Base-by-base conservation (phyloP, 1,140 invertebrate species). In the Subanguina moxae region DNA sequence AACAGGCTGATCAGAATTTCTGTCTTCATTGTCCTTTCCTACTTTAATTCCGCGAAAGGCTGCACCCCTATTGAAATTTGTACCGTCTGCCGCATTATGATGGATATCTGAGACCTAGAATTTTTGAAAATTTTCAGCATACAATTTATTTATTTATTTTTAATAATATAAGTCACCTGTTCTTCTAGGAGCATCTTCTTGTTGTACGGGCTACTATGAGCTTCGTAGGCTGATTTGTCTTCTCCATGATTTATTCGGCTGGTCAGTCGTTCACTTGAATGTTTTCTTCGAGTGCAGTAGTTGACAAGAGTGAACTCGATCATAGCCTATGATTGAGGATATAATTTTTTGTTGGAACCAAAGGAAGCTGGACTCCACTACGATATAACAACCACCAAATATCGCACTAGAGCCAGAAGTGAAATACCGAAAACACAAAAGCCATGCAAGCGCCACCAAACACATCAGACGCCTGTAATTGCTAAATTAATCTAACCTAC, bases 381-480 rank as follows among this genome's bases (percentile, higher is more conserved):
- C n/a, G n/a, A n/a, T n/a, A n/a, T n/a, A n/a, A n/a, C n/a, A n/a
- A n/a, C n/a, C n/a, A n/a, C n/a, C n/a, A n/a, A n/a, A n/a, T n/a
- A n/a, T n/a, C n/a, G n/a, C n/a, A n/a, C n/a, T n/a, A n/a, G n/a
- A n/a, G n/a, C 32, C 32, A 38, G 11, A 38, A 38, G 3, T 38
- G 11, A 38, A 38, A 5, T 38, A 75, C 76, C 15, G 73, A 68
- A 64, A 79, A 79, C 7, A 79, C 78, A 52, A 79, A 79, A 13
- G 77, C 66, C 78, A 79, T 80, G 42, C 78, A 79, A 1, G 72
- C 74, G 13, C 78, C 76, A 65, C 81, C 79, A 71, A 81, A 79
- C 19, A 79, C 76, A 66, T 79, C 77, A 27, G 79, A 82, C 19
- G 77, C 77, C 46, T 78, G 77, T 11, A 78, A 38, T 38, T 74